A percentile compares a stretch with the other conserved stretches of the same genome.
Evolutionary conservation across 2,113 vertebrate genomes (phyloP).

Genomic region (Corynorhinus townsendii): DNA sequence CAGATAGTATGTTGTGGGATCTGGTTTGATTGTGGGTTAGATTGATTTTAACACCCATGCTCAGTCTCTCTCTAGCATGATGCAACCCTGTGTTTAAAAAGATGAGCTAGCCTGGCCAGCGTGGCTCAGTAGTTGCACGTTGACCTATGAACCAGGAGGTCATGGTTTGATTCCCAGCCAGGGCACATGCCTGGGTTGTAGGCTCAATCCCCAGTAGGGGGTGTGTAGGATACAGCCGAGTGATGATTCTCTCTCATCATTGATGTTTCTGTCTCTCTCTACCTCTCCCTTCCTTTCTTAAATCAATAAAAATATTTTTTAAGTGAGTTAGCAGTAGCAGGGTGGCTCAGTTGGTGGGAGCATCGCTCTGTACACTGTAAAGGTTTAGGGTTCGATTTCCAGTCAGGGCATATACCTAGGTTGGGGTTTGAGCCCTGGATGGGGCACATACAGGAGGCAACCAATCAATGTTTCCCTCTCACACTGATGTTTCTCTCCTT

Average conservation of each 20-base stretch:
- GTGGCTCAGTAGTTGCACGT: no score
- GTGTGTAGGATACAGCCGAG: no score
- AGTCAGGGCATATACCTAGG: neutral
- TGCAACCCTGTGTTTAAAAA: neutral
- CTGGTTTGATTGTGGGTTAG: neutral
- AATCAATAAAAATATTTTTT: no score
- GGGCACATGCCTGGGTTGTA: no score
- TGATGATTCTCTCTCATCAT: no score
- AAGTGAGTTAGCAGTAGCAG: neutral
- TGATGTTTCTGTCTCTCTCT: no score
- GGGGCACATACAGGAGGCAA: neutral
- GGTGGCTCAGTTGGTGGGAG: neutral
- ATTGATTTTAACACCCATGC: neutral
- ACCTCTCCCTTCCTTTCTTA: no score
- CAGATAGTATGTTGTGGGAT: neutral
- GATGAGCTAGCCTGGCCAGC: neutral
- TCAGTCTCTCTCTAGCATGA: neutral
- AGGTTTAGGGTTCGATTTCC: neutral
- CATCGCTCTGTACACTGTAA: neutral
- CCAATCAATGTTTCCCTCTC: neutral
- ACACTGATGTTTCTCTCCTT: neutral
- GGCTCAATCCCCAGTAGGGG: no score
- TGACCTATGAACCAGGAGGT: no score
- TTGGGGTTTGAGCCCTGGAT: neutral
- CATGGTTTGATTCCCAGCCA: no score